Conservation (phyloP, 2,113 vertebrate species). For the Tiliqua scincoides region DNA sequence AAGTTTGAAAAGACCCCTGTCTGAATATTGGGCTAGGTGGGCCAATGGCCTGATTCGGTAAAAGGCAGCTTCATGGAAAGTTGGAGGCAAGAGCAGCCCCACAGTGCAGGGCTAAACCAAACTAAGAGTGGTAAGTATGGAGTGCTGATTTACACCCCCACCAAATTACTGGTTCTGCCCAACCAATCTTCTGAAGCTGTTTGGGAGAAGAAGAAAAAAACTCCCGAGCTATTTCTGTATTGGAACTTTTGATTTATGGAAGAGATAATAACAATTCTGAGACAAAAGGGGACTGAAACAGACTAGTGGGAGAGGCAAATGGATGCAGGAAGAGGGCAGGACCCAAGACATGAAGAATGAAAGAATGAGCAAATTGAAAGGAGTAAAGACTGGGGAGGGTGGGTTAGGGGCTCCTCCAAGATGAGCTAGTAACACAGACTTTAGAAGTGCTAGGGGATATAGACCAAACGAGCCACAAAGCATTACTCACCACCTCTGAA, state of each 20-base stretch:
- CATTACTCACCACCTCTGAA: slow-evolving; percentile 68
- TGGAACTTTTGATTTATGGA: not conserved
- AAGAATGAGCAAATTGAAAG: not conserved
- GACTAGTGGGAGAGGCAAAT: not conserved
- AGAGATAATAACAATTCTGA: not conserved
- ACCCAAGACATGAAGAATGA: not conserved
- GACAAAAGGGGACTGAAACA: not conserved
- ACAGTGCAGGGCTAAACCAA: not conserved
- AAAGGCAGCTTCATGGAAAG: no score
- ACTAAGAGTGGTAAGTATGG: not conserved
- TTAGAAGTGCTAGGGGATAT: not conserved
- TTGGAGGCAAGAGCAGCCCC: not conserved
- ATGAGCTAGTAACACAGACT: not conserved
- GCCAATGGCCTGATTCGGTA: no score
- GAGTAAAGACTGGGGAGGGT: no score
- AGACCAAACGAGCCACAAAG: not conserved
- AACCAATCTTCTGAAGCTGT: not conserved
- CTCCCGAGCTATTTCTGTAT: not conserved
- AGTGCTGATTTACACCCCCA: not conserved
- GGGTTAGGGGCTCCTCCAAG: not conserved
- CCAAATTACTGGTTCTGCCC: not conserved
- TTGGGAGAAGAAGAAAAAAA: not conserved
- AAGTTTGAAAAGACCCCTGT: no score
- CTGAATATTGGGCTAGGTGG: no score
- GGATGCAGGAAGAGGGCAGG: not conserved